Evolutionary conservation across 1,140 invertebrate species (phyloP), one percentile per base, ranked within the genome.

Genomic region (Heterodera carotae): DNA sequence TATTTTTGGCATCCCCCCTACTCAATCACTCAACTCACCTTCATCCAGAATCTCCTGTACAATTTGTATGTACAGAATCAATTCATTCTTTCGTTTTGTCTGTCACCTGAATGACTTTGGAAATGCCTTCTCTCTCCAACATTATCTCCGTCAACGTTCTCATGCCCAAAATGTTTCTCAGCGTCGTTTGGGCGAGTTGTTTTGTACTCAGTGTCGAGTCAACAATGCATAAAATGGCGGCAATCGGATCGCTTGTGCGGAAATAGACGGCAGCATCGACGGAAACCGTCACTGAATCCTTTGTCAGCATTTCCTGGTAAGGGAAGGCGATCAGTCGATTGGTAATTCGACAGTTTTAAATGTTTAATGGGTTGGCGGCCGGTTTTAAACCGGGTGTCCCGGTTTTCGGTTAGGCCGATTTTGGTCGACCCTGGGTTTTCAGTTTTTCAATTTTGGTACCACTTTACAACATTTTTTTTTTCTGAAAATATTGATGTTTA

Each of bases 141-240:
- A 96, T 90, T 69, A 96, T 93, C 88, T 96, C 93, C 7, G 93
- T 92, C 66, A 98, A 90, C 85, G 94, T 94, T 69, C 94, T 91
- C 31, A 94, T 97, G 62, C 95, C 95, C n/a, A 98, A 90, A 0
- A 96, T 94, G 86, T 95, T 97, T 25, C 94, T 89, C 4, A 96
- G 88, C 0, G 84, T 85, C 25, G 84, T 84, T 74, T 85, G 84
- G 18, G 84, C 85, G 0, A 85, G 69, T 67, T 83, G 81, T 15
- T 81, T 78, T 15, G 84, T 85, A 27, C 73, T 77, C 48, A 83
- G 60, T 27, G 81, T 77, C 27, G 84, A 81, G 69, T 85, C 84
- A 12, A 74, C 56, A 7, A 83, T 80, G 29, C 69, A 68, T 7
- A 76, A 33, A 34, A 84, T 70, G n/a, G 82, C 80, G 8, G 84